phyloP scores from a whole-genome alignment of 2,113 vertebrate species.

The Mormyrus iriodes region DNA sequence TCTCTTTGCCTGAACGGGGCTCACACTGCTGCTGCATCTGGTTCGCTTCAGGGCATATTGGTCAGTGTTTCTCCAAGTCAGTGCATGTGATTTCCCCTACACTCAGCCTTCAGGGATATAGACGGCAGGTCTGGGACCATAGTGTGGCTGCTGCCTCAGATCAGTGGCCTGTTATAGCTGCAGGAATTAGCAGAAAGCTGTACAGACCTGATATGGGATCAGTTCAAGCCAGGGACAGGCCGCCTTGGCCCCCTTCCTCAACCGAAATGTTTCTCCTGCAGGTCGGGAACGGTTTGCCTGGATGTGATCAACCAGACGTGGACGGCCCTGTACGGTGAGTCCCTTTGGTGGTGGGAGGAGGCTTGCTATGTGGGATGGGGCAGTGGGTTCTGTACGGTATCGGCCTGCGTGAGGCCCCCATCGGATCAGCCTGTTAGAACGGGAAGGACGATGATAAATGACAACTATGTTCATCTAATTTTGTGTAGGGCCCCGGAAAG shows the following conservation, averaged over 20 bases:
- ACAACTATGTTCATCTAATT: background rate
- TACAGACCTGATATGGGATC: background rate
- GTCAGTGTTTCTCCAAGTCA: background rate
- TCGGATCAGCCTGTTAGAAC: background rate
- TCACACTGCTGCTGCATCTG: background rate
- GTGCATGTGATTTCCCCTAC: background rate
- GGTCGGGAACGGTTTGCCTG: slow-evolving; percentile 99
- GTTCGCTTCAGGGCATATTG: background rate
- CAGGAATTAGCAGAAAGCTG: background rate
- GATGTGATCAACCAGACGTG: slow-evolving; percentile 99
- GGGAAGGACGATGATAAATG: background rate
- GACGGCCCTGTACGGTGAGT: slow-evolving; percentile 98
- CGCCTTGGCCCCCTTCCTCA: background rate
- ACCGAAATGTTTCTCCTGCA: slow-evolving; percentile 40
- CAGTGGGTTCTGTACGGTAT: background rate
- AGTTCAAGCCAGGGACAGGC: background rate
- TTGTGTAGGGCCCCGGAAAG: background rate
- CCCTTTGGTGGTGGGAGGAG: background rate
- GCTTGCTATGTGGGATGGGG: background rate
- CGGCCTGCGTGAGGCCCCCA: background rate
- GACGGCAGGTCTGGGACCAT: background rate
- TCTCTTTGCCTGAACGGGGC: background rate
- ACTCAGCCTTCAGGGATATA: background rate
- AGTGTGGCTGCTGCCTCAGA: background rate
- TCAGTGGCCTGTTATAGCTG: background rate